Evolutionary conservation across 2,113 vertebrate genomes (phyloP).

Genomic region (Coreoperca whiteheadi): DNA sequence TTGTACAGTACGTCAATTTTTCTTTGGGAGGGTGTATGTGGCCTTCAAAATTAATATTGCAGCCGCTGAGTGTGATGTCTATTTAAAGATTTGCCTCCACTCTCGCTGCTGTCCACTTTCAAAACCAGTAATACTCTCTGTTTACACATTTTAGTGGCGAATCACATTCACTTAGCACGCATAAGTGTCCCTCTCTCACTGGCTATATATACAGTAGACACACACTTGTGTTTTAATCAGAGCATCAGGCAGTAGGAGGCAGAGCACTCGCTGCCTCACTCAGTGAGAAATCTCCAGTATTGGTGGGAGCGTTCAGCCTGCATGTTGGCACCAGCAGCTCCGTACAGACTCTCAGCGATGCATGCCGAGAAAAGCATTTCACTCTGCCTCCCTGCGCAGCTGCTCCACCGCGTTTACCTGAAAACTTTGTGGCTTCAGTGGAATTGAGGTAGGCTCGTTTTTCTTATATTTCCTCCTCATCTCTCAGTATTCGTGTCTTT

Average conservation of each 20-base stretch:
- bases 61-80: not conserved
- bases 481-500: not conserved
- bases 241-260: conserved; percentile 61
- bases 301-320: conserved; percentile 52
- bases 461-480: conserved; percentile 15
- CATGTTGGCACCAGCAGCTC: conserved; percentile 54
- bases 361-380: conserved; percentile 25
- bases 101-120: not conserved
- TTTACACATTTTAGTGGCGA: conserved; percentile 27
- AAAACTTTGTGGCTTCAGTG: conserved; percentile 48
- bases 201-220: conserved; percentile 20
- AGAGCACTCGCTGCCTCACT: conserved; percentile 60
- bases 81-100: not conserved
- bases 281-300: conserved; percentile 47
- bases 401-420: conserved; percentile 6
- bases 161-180: conserved; percentile 8
- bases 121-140: not conserved
- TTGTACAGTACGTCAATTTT: not conserved
- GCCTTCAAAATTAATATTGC: not conserved
- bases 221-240: conserved; percentile 60
- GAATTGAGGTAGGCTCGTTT: conserved; percentile 68
- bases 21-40: not conserved
- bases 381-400: conserved; percentile 16
- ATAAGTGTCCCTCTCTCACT: conserved; percentile 25
- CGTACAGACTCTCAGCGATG: conserved; percentile 52